A percentile compares a stretch with the other conserved stretches of the same genome.
Evolutionary conservation across 2,888 invertebrate genomes (phyloP).

Genomic region (Ochlodes sylvanus): DNA sequence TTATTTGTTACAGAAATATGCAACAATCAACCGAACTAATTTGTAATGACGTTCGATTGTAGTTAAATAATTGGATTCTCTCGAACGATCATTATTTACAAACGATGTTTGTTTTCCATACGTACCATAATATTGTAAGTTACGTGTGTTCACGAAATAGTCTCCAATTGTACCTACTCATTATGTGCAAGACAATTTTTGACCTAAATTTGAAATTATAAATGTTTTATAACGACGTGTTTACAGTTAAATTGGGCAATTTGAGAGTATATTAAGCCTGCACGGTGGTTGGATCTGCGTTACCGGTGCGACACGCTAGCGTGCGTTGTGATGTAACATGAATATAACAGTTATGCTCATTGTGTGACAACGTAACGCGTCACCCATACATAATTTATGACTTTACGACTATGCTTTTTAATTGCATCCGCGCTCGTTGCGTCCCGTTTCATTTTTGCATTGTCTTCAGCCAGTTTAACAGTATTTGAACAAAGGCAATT

Average conservation of each 20-base stretch:
- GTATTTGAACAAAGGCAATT: constrained; percentile 37
- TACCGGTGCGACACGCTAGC: constrained; percentile 54
- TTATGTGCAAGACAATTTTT: background rate
- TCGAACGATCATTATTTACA: too few species aligned
- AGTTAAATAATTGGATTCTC: too few species aligned
- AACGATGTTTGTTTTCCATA: too few species aligned
- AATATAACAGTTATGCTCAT: constrained; percentile 72
- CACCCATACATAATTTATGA: constrained; percentile 54
- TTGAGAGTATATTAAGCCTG: constrained; percentile 60
- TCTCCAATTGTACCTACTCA: background rate
- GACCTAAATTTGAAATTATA: constrained; percentile 3
- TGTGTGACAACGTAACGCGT: constrained; percentile 74
- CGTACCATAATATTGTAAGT: too few species aligned
- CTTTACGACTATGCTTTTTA: constrained; percentile 51
- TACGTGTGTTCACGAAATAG: too few species aligned
- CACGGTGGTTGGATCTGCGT: constrained; percentile 68
- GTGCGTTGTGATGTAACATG: constrained; percentile 53
- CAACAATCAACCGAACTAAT: too few species aligned
- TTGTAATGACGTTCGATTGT: too few species aligned
- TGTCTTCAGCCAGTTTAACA: constrained; percentile 31
- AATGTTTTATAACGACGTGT: constrained; percentile 44
- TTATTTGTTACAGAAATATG: too few species aligned
- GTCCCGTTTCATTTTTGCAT: constrained; percentile 49
- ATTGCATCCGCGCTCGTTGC: constrained; percentile 43
- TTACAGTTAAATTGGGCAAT: constrained; percentile 82